phyloP scores from a whole-genome alignment of 2,797 vertebrate species.

The Falco concolor region DNA sequence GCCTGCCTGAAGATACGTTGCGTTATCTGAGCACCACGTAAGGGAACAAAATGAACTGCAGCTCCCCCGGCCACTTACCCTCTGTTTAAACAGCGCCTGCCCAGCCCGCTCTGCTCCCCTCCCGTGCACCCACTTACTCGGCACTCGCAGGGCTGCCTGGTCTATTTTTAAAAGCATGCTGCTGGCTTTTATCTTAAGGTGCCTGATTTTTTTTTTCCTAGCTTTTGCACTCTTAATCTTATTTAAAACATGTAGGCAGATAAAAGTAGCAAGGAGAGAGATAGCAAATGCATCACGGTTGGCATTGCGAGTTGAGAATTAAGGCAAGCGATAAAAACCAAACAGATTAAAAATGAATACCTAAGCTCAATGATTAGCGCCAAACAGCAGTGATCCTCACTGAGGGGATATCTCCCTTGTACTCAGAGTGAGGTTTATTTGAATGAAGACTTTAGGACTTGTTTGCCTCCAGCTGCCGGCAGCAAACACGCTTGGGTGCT shows the following conservation, averaged over 20 bases:
- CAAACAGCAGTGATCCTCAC: neutral
- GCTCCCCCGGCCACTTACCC: constrained; percentile 39
- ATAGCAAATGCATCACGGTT: neutral
- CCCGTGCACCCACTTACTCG: neutral
- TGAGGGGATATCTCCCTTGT: neutral
- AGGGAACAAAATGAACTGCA: constrained; percentile 46
- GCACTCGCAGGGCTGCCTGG: neutral
- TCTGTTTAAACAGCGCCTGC: constrained; percentile 3
- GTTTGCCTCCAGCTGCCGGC: neutral
- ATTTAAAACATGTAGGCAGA: constrained; percentile 19
- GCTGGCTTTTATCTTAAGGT: constrained; percentile 59
- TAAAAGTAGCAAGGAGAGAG: neutral
- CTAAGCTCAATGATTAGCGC: neutral
- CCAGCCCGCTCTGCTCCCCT: neutral
- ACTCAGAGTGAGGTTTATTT: fast-evolving
- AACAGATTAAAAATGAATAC: neutral
- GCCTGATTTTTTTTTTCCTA: neutral
- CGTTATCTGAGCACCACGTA: constrained; percentile 48
- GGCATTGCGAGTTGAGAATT: neutral
- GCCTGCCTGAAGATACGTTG: neutral
- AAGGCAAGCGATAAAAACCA: neutral
- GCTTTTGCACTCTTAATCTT: neutral
- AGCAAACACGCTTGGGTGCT: neutral
- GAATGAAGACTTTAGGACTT: neutral
- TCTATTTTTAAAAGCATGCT: constrained; percentile 65